phyloP scores from a whole-genome alignment of 2,797 vertebrate genomes.

The Acanthis flammea region DNA sequence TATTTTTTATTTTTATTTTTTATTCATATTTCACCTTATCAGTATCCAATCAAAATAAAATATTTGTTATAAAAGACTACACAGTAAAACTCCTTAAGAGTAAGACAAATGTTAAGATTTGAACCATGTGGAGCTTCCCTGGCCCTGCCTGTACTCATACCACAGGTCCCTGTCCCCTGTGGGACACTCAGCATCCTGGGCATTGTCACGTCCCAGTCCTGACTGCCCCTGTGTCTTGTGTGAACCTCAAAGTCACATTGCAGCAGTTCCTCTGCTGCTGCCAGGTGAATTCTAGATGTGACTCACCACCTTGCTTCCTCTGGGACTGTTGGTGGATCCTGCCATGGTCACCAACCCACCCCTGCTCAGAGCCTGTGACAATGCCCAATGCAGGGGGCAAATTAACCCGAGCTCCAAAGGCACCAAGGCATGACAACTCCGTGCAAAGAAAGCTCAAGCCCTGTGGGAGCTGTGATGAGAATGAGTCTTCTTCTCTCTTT shows the following conservation, averaged over 20 bases:
- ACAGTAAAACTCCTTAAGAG: background rate
- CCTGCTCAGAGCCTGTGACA: background rate
- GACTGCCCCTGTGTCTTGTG: background rate
- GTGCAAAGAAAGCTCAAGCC: background rate
- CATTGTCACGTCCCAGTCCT: accelerated
- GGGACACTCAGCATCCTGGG: background rate
- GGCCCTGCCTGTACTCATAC: background rate
- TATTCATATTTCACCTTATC: background rate
- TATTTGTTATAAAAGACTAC: background rate
- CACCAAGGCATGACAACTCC: background rate
- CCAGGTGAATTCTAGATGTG: background rate
- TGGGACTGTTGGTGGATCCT: background rate
- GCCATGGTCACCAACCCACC: background rate
- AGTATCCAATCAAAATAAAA: background rate
- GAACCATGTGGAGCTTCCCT: background rate
- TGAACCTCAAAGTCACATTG: background rate
- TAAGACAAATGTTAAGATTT: background rate
- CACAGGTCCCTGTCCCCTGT: no score
- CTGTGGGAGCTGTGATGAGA: background rate
- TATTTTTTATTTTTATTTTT: background rate
- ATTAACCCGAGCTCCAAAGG: background rate
- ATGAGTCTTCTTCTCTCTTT: background rate
- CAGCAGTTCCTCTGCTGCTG: background rate
- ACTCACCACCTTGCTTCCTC: background rate
- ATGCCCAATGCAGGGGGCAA: accelerated